A percentile compares a stretch with the other conserved stretches of the same genome.
phyloP scores from a whole-genome alignment of 2,888 invertebrate genomes.

The Microctonus brassicae region DNA sequence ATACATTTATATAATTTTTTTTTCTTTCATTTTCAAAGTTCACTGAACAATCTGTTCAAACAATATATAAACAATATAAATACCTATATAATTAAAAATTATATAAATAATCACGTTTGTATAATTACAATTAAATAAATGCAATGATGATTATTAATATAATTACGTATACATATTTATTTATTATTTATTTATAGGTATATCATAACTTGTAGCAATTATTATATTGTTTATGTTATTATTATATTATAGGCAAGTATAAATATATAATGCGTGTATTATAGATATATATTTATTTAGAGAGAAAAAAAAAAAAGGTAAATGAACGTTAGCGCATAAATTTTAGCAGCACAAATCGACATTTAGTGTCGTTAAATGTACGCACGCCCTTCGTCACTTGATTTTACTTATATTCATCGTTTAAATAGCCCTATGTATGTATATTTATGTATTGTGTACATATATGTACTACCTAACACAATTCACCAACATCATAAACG shows the following conservation, averaged over 20 bases:
- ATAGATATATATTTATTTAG: no score
- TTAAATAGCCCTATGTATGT: background rate
- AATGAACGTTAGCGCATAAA: slow-evolving; percentile 20
- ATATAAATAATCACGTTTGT: slow-evolving; percentile 12
- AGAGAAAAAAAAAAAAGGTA: background rate
- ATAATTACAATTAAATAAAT: no score
- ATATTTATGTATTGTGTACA: no score
- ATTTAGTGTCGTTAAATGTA: slow-evolving; percentile 30
- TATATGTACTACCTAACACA: background rate
- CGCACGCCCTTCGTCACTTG: slow-evolving; percentile 27
- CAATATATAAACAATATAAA: background rate
- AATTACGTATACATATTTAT: no score
- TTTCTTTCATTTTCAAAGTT: background rate
- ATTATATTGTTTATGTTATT: no score
- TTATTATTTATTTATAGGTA: no score
- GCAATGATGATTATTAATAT: no score
- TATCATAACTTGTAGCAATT: no score
- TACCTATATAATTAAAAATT: background rate
- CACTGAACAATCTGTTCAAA: background rate
- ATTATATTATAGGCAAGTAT: no score
- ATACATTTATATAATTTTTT: no score
- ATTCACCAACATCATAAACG: background rate
- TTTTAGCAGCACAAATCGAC: slow-evolving; percentile 20
- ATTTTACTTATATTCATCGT: slow-evolving; percentile 5
- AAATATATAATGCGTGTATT: no score